phyloP scores from a whole-genome alignment of 2,797 vertebrate genomes.

The Gephyroberyx darwinii region DNA sequence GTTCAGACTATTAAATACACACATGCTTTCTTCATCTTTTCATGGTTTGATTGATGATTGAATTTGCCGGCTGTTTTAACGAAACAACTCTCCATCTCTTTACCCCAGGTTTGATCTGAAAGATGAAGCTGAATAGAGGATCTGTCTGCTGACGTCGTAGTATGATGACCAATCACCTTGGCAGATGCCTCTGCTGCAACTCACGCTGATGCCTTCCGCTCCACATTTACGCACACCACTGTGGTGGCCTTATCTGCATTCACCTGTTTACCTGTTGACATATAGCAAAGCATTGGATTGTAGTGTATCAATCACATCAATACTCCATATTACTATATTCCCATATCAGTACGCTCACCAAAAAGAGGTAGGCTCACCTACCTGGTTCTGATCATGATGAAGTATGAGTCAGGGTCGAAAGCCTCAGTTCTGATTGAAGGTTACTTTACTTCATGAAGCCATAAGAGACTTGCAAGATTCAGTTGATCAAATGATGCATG shows the following conservation, averaged over 20 bases:
- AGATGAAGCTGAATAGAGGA: slow-evolving; percentile 75
- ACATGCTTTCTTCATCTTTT: not conserved
- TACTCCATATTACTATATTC: slow-evolving; percentile 3
- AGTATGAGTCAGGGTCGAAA: too few species aligned
- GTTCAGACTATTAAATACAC: slow-evolving; percentile 44
- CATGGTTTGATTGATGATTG: not conserved
- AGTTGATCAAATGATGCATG: slow-evolving; percentile 18
- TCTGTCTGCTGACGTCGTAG: slow-evolving; percentile 16
- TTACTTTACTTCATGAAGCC: slow-evolving; percentile 31
- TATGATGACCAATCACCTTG: not conserved
- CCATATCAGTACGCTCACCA: slow-evolving; percentile 30
- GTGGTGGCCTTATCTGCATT: slow-evolving; percentile 44
- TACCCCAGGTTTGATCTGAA: slow-evolving; percentile 85
- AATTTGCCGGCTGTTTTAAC: not conserved
- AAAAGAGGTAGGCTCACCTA: slow-evolving; percentile 44
- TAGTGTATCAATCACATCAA: slow-evolving; percentile 21
- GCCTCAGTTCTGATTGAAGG: slow-evolving; percentile 39
- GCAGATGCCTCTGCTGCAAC: slow-evolving; percentile 46
- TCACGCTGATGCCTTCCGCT: slow-evolving; percentile 72
- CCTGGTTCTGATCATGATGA: not conserved
- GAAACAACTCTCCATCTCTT: slow-evolving; percentile 13
- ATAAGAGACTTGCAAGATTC: slow-evolving; percentile 5
- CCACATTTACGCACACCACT: slow-evolving; percentile 31
- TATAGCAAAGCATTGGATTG: slow-evolving; percentile 29
- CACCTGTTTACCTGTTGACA: slow-evolving; percentile 36